These are phyloP conservation scores for Oreochromis tanganicae DNA, from an alignment of 2,113 vertebrate genomes.

Conservation along the genomic window DNA sequence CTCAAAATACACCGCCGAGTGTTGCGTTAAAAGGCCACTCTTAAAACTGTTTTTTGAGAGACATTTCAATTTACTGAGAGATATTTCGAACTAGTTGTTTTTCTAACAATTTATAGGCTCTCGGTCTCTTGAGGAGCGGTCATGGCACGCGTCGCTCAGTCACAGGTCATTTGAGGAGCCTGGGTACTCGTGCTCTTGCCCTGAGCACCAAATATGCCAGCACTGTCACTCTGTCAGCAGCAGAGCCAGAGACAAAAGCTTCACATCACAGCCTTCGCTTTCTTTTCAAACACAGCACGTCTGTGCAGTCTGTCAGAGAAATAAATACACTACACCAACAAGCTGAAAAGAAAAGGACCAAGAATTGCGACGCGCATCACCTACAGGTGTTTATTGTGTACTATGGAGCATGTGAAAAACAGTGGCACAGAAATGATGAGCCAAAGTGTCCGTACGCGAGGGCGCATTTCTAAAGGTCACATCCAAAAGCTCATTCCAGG, in stretches of 20 bases:
- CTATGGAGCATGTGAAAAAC: background rate
- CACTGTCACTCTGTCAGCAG: background rate
- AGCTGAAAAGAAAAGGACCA: background rate
- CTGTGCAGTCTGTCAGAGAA: background rate
- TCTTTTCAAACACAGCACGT: background rate
- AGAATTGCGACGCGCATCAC: background rate
- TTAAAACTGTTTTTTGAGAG: background rate
- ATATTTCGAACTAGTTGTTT: background rate
- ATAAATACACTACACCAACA: background rate
- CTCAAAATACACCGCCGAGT: background rate
- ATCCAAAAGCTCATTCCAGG: background rate
- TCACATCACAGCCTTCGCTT: background rate
- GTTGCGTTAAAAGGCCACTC: background rate
- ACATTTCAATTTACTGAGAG: background rate
- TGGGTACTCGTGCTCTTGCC: background rate
- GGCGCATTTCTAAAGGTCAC: background rate
- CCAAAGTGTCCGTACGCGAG: background rate
- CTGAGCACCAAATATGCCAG: background rate
- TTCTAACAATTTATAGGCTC: background rate
- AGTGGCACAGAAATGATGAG: background rate
- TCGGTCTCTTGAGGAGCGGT: background rate
- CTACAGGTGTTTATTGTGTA: background rate
- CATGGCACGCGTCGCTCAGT: background rate
- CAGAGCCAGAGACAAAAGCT: background rate
- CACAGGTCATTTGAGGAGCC: background rate